phyloP scores from a whole-genome alignment of 2,113 vertebrate genomes.

The Noturus placidus region DNA sequence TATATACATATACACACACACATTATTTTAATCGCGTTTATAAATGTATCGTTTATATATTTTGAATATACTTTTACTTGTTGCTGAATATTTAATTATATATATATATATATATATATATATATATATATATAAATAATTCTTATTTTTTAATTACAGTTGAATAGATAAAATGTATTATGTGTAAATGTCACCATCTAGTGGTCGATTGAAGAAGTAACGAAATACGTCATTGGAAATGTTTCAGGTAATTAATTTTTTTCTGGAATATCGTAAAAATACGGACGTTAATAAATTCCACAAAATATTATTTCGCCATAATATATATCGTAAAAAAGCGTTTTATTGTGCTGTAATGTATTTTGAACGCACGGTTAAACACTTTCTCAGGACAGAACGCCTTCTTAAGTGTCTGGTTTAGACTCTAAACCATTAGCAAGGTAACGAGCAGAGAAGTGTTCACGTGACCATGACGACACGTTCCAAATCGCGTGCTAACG shows the following conservation, averaged over 20 bases:
- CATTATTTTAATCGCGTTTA: background rate
- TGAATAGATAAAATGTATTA: background rate
- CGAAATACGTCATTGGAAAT: background rate
- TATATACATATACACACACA: too few species aligned
- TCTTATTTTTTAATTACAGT: background rate
- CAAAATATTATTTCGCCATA: background rate
- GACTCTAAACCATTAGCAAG: too few species aligned
- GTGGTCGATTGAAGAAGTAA: background rate
- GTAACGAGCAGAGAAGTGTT: background rate
- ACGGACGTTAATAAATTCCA: background rate
- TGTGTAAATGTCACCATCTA: conserved; percentile 9
- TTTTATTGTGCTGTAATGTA: background rate
- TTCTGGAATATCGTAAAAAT: background rate
- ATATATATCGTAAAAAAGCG: background rate
- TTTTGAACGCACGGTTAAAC: background rate
- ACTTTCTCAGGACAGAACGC: background rate
- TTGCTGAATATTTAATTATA: background rate
- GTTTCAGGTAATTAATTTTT: background rate
- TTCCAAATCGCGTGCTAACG: background rate
- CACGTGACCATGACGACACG: background rate
- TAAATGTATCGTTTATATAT: background rate
- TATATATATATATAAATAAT: too few species aligned
- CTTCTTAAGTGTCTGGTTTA: too few species aligned
- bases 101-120: too few species aligned
- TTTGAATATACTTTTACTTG: background rate